phyloP scores from a whole-genome alignment of 2,797 vertebrate genomes.

The Chiloscyllium punctatum region DNA sequence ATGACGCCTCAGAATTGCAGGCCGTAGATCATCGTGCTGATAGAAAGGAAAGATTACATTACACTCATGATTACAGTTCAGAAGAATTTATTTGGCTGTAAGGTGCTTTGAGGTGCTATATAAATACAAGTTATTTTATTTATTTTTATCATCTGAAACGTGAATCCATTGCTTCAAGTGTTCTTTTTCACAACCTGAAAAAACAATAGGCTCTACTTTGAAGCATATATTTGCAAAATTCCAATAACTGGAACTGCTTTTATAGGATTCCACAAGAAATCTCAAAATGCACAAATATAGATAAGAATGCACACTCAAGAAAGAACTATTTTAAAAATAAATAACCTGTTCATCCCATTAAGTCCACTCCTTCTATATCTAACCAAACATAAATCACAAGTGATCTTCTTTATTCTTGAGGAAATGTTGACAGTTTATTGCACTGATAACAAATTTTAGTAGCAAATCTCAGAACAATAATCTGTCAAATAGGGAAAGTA shows the following conservation, averaged over 20 bases:
- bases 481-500: too few relatives aligned
- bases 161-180: not conserved
- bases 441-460: too few relatives aligned
- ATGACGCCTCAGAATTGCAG: conserved; percentile 75
- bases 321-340: not conserved
- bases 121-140: not conserved
- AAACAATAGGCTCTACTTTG: not conserved
- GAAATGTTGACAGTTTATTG: too few relatives aligned
- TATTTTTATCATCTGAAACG: not conserved
- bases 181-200: not conserved
- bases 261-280: not conserved
- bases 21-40: conserved; percentile 73
- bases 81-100: not conserved
- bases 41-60: conserved; percentile 35
- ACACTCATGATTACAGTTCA: not conserved
- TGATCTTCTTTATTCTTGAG: too few relatives aligned
- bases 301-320: not conserved
- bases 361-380: not conserved
- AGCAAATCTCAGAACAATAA: too few relatives aligned
- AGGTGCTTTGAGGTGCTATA: not conserved
- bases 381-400: too few relatives aligned
- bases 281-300: not conserved
- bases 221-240: not conserved
- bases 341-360: not conserved
- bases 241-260: not conserved